Conservation (phyloP, 2,888 invertebrate genomes). For the Xestoiulus laeticollis region DNA sequence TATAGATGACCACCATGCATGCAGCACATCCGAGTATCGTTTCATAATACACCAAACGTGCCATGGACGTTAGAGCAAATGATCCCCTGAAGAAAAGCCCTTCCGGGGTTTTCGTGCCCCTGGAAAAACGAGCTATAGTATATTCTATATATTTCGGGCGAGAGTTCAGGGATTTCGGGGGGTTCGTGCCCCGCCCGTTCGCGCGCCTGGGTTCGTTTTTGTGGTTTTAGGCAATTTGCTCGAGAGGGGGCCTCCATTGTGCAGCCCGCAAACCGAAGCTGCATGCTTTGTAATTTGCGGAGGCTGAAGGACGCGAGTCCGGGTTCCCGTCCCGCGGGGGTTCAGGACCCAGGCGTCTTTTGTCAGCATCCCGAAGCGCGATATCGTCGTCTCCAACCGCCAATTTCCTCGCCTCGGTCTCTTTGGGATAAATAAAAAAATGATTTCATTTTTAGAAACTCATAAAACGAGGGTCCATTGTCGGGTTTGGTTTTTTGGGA, state of each 20-base stretch:
- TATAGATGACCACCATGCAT: too few relatives aligned
- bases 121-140: background rate
- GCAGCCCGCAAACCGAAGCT: background rate
- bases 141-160: background rate
- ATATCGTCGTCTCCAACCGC: constrained; percentile 1
- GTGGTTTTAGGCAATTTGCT: background rate
- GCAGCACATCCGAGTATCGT: too few relatives aligned
- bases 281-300: background rate
- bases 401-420: background rate
- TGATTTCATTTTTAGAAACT: background rate
- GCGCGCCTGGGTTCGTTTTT: background rate
- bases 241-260: background rate
- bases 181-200: constrained; percentile 1
- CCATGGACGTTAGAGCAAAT: background rate
- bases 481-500: background rate
- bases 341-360: background rate
- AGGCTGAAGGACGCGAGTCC: background rate
- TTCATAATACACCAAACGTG: background rate
- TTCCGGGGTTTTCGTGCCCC: background rate
- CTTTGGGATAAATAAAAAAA: background rate
- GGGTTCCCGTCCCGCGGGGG: background rate
- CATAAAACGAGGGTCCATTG: background rate
- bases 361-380: background rate
- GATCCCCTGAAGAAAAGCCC: background rate
- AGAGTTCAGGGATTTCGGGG: background rate